Evolutionary conservation across 2,113 vertebrate genomes (phyloP).

Genomic region (Mirza zaza): DNA sequence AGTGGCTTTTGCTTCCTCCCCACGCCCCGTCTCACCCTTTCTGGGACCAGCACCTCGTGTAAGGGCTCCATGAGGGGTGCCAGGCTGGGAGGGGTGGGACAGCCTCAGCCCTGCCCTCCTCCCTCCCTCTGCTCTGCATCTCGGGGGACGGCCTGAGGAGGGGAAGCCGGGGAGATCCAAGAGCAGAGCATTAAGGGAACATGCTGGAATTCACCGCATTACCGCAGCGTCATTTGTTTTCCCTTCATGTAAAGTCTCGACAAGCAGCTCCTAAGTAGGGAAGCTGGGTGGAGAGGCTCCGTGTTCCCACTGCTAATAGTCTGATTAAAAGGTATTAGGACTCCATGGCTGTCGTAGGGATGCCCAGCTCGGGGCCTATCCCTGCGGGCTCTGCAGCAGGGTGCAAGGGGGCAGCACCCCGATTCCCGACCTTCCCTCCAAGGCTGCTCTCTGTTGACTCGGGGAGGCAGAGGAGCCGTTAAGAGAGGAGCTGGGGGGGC

Average conservation of each 20-base stretch:
- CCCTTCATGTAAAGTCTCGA: slow-evolving; percentile 43
- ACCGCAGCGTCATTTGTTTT: neutral
- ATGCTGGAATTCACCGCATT: neutral
- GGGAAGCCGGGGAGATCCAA: neutral
- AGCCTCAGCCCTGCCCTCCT: neutral
- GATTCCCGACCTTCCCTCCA: neutral
- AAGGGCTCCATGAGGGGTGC: neutral
- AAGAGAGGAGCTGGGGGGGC: neutral
- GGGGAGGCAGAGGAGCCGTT: neutral
- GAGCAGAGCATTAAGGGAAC: slow-evolving; percentile 1
- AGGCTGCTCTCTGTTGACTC: neutral
- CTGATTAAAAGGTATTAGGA: slow-evolving; percentile 51
- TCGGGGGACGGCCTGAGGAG: neutral
- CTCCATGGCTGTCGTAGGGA: neutral
- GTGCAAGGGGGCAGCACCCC: neutral
- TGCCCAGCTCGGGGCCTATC: neutral
- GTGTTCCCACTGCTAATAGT: neutral
- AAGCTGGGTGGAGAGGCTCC: neutral
- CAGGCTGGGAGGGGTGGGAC: neutral
- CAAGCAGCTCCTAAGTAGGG: slow-evolving; percentile 46
- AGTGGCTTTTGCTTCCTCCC: neutral
- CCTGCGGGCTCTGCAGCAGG: neutral
- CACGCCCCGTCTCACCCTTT: fast-evolving
- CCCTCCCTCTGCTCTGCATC: neutral
- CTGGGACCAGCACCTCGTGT: too few species aligned